Evolutionary conservation across 2,797 vertebrate genomes (phyloP).

Genomic region (Eulemur coronatus): DNA sequence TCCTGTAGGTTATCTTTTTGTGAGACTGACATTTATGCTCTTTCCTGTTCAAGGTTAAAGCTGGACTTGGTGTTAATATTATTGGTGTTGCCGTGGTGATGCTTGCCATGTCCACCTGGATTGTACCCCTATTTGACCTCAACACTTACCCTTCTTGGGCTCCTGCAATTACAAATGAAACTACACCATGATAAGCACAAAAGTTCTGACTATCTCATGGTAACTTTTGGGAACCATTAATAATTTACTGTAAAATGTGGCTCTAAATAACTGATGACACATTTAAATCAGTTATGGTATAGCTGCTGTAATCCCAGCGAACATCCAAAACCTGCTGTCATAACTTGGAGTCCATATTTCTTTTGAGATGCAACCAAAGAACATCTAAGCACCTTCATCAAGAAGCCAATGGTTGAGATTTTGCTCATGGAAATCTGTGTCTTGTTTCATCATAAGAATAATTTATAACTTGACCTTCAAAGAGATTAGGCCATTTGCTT

Average conservation of each 20-base stretch:
- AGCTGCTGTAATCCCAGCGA: neutral
- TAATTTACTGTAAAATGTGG: neutral
- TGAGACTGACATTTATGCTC: constrained; percentile 51
- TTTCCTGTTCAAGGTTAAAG: constrained; percentile 90
- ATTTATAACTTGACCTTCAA: constrained; percentile 31
- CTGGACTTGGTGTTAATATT: constrained; percentile 93
- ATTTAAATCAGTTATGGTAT: neutral
- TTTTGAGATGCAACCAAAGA: neutral
- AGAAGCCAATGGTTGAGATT: neutral
- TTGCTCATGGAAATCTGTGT: neutral
- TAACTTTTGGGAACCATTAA: constrained; percentile 55
- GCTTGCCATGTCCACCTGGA: constrained; percentile 92
- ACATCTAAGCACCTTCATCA: neutral
- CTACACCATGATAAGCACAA: constrained; percentile 80
- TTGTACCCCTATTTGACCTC: constrained; percentile 89
- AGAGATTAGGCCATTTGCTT: neutral
- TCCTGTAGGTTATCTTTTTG: neutral
- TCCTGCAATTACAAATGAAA: constrained; percentile 83
- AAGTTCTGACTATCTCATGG: neutral
- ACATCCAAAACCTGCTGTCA: neutral
- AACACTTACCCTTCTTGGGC: constrained; percentile 91
- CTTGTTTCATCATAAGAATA: neutral
- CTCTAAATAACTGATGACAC: neutral
- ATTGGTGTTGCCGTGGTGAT: constrained; percentile 91
- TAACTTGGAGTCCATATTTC: neutral